A percentile compares a stretch with the other conserved stretches of the same genome.
Conservation (phyloP, 2,113 vertebrate species). For the Capra hircus region DNA sequence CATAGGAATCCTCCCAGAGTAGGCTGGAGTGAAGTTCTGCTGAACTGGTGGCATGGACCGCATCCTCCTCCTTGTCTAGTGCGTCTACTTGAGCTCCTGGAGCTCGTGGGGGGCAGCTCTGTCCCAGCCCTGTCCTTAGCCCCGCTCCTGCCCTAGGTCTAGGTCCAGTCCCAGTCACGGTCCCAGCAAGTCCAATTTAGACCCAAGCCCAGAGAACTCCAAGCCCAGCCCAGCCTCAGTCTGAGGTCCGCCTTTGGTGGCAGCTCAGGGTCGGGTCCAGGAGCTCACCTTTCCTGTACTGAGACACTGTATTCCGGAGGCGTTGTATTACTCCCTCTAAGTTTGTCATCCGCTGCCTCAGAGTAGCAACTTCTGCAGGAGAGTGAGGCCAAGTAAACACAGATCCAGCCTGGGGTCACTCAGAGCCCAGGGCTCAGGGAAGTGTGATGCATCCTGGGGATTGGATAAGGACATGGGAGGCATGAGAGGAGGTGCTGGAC, state of each 20-base stretch:
- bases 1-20: background rate
- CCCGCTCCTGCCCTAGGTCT: rapidly evolving
- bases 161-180: background rate
- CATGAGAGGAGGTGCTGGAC: background rate
- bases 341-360: constrained; percentile 39
- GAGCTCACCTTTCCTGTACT: constrained; percentile 64
- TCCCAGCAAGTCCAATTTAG: background rate
- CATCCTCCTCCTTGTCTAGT: no score
- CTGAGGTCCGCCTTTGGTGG: rapidly evolving
- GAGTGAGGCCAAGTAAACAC: background rate
- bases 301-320: constrained; percentile 37
- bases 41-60: background rate
- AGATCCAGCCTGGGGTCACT: background rate
- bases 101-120: background rate
- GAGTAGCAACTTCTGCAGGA: constrained; percentile 32
- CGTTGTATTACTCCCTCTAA: constrained; percentile 34
- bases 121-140: background rate
- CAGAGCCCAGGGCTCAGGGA: background rate
- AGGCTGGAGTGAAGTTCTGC: background rate
- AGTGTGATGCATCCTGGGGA: background rate
- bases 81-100: background rate
- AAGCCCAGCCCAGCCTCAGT: background rate
- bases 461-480: background rate
- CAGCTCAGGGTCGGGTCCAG: background rate
- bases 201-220: background rate